These are phyloP conservation scores for Noctuana brunneofusca DNA, from an alignment of 2,888 invertebrate species.

Conservation along the genomic window DNA sequence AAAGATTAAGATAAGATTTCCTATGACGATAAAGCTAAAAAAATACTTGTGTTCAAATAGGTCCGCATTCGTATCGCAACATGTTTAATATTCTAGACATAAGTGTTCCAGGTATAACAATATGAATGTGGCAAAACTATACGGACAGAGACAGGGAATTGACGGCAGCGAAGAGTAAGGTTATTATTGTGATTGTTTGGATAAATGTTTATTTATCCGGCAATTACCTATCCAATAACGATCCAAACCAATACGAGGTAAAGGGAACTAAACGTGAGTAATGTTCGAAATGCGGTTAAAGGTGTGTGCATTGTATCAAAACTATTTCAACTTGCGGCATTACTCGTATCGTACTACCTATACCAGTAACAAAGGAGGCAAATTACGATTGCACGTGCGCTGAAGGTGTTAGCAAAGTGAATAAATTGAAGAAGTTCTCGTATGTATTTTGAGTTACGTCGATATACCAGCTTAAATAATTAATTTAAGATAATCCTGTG, in stretches of 20 bases:
- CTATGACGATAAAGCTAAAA: slow-evolving; percentile 1
- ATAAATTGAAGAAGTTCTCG: slow-evolving; percentile 45
- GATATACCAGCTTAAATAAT: no score
- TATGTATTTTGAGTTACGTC: slow-evolving; percentile 57
- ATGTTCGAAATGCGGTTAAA: slow-evolving; percentile 30
- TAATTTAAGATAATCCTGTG: no score
- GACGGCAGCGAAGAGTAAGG: neutral
- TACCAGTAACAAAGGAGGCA: slow-evolving; percentile 55
- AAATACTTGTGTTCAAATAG: neutral
- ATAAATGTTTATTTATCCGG: neutral
- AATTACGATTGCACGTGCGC: slow-evolving; percentile 60
- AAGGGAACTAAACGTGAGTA: slow-evolving; percentile 7
- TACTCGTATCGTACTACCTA: slow-evolving; percentile 5
- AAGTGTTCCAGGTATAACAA: slow-evolving; percentile 12
- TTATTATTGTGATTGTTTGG: neutral
- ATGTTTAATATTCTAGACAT: slow-evolving; percentile 17
- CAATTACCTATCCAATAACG: slow-evolving; percentile 12
- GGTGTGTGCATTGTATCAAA: slow-evolving; percentile 44
- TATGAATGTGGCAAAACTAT: slow-evolving; percentile 11
- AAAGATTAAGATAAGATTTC: neutral
- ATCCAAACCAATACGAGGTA: neutral
- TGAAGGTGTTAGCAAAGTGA: slow-evolving; percentile 53
- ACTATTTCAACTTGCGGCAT: slow-evolving; percentile 50
- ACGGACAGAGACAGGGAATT: neutral
- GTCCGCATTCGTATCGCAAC: slow-evolving; percentile 15